These are phyloP conservation scores for Camponotus vicinus DNA, from an alignment of 1,140 invertebrate species.

Conservation along the genomic window DNA sequence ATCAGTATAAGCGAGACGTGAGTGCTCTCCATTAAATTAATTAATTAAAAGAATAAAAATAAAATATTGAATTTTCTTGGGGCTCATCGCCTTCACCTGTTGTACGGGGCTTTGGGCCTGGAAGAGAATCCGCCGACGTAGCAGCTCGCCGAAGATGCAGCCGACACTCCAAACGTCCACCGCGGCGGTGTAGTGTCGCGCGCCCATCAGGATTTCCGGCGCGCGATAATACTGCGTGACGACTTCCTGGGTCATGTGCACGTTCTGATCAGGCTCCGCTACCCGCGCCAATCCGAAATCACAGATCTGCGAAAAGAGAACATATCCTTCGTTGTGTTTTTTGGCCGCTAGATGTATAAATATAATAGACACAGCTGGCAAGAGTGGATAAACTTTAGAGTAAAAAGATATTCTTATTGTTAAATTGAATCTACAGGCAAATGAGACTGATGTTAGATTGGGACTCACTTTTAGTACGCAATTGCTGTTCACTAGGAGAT, in stretches of 20 bases:
- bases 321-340: neutral
- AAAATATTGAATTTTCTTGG: neutral
- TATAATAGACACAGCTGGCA: neutral
- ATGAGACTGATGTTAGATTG: neutral
- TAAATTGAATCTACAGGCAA: neutral
- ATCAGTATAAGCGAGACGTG: no score
- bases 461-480: conserved; percentile 96
- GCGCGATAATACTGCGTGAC: conserved; percentile 99
- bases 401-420: neutral
- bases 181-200: conserved; percentile 98
- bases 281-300: conserved; percentile 98
- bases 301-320: conserved; percentile 92
- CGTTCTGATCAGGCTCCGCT: conserved; percentile 96
- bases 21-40: no score
- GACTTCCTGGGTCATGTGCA: conserved; percentile 99
- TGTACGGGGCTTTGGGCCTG: conserved; percentile 98
- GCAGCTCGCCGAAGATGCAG: conserved; percentile 99
- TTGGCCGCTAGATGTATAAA: neutral
- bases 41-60: no score
- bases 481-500: conserved; percentile 99
- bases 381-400: neutral
- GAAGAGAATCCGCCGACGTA: conserved; percentile 98
- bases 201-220: conserved; percentile 99
- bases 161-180: conserved; percentile 99
- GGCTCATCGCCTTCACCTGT: conserved; percentile 89